Conservation (phyloP, 1,140 invertebrate genomes). For the Papilio xuthus region DNA sequence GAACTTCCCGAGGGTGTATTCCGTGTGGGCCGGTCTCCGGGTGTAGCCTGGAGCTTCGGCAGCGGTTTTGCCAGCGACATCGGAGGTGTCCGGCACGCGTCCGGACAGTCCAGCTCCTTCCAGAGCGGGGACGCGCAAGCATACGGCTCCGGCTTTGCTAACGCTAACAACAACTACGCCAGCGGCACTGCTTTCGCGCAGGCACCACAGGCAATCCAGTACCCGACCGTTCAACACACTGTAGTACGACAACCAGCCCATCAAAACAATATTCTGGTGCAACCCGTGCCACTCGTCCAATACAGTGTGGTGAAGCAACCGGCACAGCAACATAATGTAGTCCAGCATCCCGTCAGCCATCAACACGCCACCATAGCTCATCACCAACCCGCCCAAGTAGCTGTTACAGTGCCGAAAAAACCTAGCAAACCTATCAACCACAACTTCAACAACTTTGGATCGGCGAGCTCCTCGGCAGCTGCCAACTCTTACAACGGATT, state of each 20-base stretch:
- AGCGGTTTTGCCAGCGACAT: conserved; percentile 73
- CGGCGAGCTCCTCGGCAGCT: conserved; percentile 50
- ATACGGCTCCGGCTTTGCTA: conserved; percentile 57
- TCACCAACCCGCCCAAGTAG: not conserved
- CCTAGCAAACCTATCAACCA: conserved; percentile 36
- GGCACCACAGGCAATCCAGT: conserved; percentile 27
- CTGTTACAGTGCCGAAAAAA: not conserved
- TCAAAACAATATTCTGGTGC: conserved; percentile 28
- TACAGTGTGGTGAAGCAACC: conserved; percentile 11
- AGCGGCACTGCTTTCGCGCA: conserved; percentile 53
- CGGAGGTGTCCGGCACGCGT: conserved; percentile 68
- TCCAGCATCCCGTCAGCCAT: conserved; percentile 39
- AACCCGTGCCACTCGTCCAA: conserved; percentile 34
- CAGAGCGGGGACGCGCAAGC: conserved; percentile 63
- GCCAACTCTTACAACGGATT: conserved; percentile 55
- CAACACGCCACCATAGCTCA: conserved; percentile 41
- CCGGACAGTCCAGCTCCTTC: conserved; percentile 64
- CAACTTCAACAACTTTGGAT: conserved; percentile 57
- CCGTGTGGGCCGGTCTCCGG: not conserved
- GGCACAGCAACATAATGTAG: conserved; percentile 26
- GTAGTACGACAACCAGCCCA: not conserved
- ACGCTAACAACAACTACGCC: conserved; percentile 42
- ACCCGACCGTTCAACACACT: conserved; percentile 18
- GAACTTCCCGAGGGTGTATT: not conserved
- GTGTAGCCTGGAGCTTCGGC: conserved; percentile 66